A percentile compares a stretch with the other conserved stretches of the same genome.
phyloP scores from a whole-genome alignment of 2,113 vertebrate genomes.

The Chaetodon auriga region DNA sequence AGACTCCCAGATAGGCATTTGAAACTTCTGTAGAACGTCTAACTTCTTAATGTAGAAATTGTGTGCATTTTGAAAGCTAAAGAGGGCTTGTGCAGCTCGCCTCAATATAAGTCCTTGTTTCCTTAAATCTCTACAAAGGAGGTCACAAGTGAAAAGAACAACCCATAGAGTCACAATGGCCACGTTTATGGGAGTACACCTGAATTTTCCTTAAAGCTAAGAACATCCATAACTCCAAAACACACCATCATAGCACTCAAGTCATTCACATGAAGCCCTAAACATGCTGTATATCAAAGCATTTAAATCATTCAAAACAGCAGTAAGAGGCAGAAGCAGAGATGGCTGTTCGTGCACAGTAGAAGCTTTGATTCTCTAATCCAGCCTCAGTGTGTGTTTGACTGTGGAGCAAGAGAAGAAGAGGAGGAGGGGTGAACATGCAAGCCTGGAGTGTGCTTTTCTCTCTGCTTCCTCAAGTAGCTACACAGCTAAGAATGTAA shows the following conservation, averaged over 20 bases:
- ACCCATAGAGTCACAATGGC: not conserved
- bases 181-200: not conserved
- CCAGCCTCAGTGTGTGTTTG: constrained; percentile 4
- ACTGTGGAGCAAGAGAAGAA: not conserved
- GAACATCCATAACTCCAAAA: not conserved
- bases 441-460: not conserved
- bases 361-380: constrained; percentile 25
- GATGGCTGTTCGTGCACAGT: not conserved
- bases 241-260: not conserved
- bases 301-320: not conserved
- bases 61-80: not conserved
- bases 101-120: not conserved
- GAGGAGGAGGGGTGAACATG: not conserved
- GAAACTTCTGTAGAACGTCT: no score
- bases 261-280: not conserved
- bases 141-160: not conserved
- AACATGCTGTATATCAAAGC: not conserved
- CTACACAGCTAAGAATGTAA: not conserved
- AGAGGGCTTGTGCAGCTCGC: not conserved
- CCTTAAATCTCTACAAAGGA: not conserved
- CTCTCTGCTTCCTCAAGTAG: not conserved
- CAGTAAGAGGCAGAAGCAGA: not conserved
- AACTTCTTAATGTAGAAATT: not conserved
- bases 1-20: not conserved
- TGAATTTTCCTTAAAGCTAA: not conserved